Conservation (phyloP, 2,797 vertebrate genomes). For the Labeo calbasu region DNA sequence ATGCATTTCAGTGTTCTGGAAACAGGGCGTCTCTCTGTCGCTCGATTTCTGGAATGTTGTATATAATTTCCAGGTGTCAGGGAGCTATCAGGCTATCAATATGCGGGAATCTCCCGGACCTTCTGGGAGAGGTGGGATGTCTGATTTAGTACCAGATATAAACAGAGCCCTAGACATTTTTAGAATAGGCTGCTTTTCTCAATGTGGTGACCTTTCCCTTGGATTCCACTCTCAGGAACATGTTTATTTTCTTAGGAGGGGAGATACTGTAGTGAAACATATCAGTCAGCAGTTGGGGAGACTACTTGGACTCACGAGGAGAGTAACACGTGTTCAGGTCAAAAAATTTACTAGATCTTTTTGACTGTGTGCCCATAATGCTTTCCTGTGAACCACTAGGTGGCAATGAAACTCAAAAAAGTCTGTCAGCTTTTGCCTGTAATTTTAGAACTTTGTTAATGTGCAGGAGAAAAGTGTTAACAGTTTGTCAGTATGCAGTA, state of each 20-base stretch:
- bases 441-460: slow-evolving; percentile 8
- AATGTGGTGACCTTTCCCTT: slow-evolving; percentile 4
- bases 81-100: not conserved
- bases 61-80: not conserved
- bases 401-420: not conserved
- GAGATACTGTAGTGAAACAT: slow-evolving; percentile 52
- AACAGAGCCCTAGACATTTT: not conserved
- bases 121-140: not conserved
- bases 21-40: not conserved
- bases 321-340: slow-evolving; percentile 33
- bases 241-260: slow-evolving; percentile 66
- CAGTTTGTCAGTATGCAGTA: not conserved
- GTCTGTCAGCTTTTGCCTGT: not conserved
- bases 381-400: not conserved
- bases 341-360: not conserved
- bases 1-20: not conserved
- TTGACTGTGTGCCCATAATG: not conserved
- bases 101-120: not conserved
- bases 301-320: slow-evolving; percentile 24
- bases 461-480: not conserved
- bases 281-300: slow-evolving; percentile 48
- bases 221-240: not conserved
- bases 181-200: not conserved
- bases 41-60: not conserved
- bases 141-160: not conserved